Base-by-base conservation (phyloP, 2,888 invertebrate genomes). In the Epinotia bilunana region DNA sequence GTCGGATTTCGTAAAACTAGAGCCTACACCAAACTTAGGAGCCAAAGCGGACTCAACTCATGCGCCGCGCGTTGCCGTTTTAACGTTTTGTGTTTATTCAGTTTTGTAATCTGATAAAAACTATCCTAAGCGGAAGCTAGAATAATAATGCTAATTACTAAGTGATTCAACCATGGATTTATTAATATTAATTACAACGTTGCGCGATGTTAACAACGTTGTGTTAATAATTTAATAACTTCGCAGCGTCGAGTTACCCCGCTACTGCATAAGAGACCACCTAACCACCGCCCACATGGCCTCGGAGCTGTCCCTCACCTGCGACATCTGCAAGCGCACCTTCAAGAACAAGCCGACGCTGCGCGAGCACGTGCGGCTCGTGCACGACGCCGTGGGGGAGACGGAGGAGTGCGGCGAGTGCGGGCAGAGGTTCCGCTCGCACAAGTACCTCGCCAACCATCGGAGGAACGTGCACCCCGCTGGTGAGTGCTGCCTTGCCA, bases 371-470 rank as follows among this genome's bases (percentile, higher is more conserved):
- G 53, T 53, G n/a, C 16, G n/a, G n/a, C n/a, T 53, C n/a, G 53
- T 53, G 6, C 53, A 53, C 53, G 53, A n/a, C n/a, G 16, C n/a
- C 7, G 53, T n/a, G 53, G 53, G n/a, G 53, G 53, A 53, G n/a
- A n/a, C 53, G 53, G n/a, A 53, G n/a, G n/a, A 53, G 53, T 53
- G 53, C n/a, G 53, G 13, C 7, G 53, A 53, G 53, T 53, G 53
- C 53, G 53, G 53, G 4, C 53, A 53, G 53, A n/a, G 53, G 53
- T 53, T 53, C 53, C 53, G 53, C 6, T 53, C 53, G 16, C 53
- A 53, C n/a, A 53, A 53, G 53, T 53, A 53, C n/a, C 53, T 53
- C n/a, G n/a, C 53, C 53, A 53, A 53, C 53, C 53, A 53, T 53
- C 16, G n/a, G n/a, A 53, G 53, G 53, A 53, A 53, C 13, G 53